Percentiles rank a stretch among this genome's conserved stretches.
Conservation (phyloP, 2,113 vertebrate genomes). For the Lasiurus borealis region DNA sequence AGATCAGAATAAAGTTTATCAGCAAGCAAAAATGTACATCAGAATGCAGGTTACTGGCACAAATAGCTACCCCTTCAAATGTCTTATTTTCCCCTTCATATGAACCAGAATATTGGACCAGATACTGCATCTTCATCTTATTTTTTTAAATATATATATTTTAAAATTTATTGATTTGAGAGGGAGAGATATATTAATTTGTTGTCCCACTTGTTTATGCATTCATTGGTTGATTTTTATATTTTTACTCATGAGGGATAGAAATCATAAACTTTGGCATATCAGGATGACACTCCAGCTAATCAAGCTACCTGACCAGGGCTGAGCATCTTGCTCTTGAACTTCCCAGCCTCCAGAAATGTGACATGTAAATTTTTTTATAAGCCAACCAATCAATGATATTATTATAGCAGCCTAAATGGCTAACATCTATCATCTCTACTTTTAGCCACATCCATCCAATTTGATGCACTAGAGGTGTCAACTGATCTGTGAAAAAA, state of each 20-base stretch:
- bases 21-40: too few species aligned
- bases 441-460: neutral
- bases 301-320: neutral
- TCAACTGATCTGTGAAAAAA: neutral
- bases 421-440: neutral
- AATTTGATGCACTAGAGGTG: neutral
- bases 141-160: neutral
- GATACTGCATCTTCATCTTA: neutral
- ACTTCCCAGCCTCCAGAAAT: neutral
- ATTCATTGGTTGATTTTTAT: neutral
- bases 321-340: neutral
- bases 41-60: too few species aligned
- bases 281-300: neutral
- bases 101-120: neutral
- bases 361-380: neutral
- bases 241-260: neutral
- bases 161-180: neutral
- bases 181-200: neutral
- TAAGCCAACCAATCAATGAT: neutral
- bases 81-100: too few species aligned
- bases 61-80: too few species aligned
- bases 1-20: too few species aligned
- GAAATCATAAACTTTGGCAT: neutral
- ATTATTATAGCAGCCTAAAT: neutral
- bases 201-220: neutral